phyloP scores from a whole-genome alignment of 1,140 invertebrate species.

The Papilio polytes region DNA sequence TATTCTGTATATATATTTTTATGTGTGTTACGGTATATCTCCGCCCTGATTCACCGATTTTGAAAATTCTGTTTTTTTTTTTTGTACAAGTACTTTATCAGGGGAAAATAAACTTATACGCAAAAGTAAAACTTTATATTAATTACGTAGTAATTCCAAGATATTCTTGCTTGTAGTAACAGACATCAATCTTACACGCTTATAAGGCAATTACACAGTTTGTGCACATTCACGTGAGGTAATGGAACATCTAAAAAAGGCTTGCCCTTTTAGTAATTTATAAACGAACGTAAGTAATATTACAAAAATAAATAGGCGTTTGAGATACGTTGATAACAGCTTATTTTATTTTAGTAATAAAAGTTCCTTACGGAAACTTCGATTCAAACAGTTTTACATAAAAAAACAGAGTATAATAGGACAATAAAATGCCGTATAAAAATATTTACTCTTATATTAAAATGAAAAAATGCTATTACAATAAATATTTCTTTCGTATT shows the following conservation, averaged over 20 bases:
- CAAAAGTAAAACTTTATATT: too few relatives aligned
- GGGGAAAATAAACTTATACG: too few relatives aligned
- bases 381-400: neutral
- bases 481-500: too few relatives aligned
- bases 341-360: neutral
- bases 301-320: neutral
- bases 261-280: neutral
- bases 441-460: too few relatives aligned
- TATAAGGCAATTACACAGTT: slow-evolving; percentile 18
- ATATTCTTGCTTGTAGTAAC: neutral
- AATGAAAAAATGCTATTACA: too few relatives aligned
- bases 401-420: neutral
- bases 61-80: too few relatives aligned
- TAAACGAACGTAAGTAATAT: neutral
- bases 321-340: neutral
- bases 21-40: too few relatives aligned
- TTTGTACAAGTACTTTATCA: too few relatives aligned
- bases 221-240: slow-evolving; percentile 13
- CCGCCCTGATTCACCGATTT: too few relatives aligned
- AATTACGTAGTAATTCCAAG: neutral
- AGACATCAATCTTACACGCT: slow-evolving; percentile 2
- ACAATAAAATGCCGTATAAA: too few relatives aligned
- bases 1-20: too few relatives aligned
- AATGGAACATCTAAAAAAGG: neutral
- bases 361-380: neutral